These are phyloP conservation scores for Adelges cooleyi DNA, from an alignment of 1,140 invertebrate genomes.

Conservation along the genomic window DNA sequence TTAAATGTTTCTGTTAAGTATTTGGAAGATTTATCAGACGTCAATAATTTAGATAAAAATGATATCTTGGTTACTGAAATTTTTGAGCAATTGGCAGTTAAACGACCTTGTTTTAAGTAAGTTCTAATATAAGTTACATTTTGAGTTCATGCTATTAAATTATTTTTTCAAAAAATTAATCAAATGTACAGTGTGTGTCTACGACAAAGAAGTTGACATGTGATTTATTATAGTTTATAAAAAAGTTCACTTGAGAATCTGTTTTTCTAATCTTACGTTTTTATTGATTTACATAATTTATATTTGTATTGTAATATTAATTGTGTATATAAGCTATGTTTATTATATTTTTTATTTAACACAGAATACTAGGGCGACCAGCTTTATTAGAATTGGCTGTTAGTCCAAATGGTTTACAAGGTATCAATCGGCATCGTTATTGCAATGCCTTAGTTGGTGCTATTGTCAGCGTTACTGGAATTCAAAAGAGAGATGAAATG, in stretches of 20 bases:
- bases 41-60: slow-evolving; percentile 34
- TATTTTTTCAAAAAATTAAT: too few relatives aligned
- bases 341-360: neutral
- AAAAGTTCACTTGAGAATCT: too few relatives aligned
- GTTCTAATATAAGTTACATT: neutral
- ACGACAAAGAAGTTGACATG: too few relatives aligned
- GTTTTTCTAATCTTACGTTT: too few relatives aligned
- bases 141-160: too few relatives aligned
- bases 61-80: slow-evolving; percentile 30
- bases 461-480: slow-evolving; percentile 80
- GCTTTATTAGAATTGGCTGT: slow-evolving; percentile 61
- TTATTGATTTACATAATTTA: too few relatives aligned
- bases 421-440: slow-evolving; percentile 40
- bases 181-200: too few relatives aligned
- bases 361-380: slow-evolving; percentile 39
- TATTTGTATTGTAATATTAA: too few relatives aligned
- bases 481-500: slow-evolving; percentile 74
- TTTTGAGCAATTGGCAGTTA: slow-evolving; percentile 31
- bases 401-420: slow-evolving; percentile 43
- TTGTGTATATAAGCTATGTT: neutral
- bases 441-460: slow-evolving; percentile 73
- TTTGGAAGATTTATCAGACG: slow-evolving; percentile 31
- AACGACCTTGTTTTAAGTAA: slow-evolving; percentile 23
- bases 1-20: slow-evolving; percentile 31
- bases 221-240: too few relatives aligned